These are phyloP conservation scores for Eudyptes chrysolophus DNA, from an alignment of 2,113 vertebrate species.

Conservation along the genomic window DNA sequence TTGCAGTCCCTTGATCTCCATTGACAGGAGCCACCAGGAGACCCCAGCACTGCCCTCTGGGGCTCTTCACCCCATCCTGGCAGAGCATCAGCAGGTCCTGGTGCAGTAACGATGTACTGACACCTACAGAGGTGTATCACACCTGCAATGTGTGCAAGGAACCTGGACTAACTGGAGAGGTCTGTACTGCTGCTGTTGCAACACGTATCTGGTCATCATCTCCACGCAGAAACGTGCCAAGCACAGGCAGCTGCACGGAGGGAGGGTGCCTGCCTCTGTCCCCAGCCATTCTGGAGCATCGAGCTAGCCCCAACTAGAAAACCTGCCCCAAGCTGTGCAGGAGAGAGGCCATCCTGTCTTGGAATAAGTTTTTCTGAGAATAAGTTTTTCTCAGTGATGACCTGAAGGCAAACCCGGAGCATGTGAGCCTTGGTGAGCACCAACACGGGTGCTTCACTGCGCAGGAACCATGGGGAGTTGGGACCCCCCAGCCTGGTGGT, in stretches of 20 bases:
- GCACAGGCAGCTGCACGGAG: background rate
- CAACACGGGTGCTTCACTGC: fast-evolving
- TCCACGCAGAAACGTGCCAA: background rate
- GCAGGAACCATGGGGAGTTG: background rate
- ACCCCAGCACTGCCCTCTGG: background rate
- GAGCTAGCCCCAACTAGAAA: background rate
- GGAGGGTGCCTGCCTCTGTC: too few species aligned
- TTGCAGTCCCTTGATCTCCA: background rate
- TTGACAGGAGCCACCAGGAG: background rate
- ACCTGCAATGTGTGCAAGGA: fast-evolving
- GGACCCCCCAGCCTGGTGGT: background rate
- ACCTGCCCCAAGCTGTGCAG: background rate
- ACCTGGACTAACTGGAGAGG: too few species aligned
- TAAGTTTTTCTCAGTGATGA: background rate
- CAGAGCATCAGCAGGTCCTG: background rate
- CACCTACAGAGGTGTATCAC: background rate
- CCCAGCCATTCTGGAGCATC: background rate
- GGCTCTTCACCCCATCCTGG: background rate
- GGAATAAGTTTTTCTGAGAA: background rate
- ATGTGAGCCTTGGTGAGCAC: background rate
- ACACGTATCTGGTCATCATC: background rate
- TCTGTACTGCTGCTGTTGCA: background rate
- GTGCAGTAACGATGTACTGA: background rate
- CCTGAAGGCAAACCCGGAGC: background rate
- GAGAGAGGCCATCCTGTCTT: background rate